phyloP scores from a whole-genome alignment of 2,888 invertebrate genomes.

The Acrobasis suavella region DNA sequence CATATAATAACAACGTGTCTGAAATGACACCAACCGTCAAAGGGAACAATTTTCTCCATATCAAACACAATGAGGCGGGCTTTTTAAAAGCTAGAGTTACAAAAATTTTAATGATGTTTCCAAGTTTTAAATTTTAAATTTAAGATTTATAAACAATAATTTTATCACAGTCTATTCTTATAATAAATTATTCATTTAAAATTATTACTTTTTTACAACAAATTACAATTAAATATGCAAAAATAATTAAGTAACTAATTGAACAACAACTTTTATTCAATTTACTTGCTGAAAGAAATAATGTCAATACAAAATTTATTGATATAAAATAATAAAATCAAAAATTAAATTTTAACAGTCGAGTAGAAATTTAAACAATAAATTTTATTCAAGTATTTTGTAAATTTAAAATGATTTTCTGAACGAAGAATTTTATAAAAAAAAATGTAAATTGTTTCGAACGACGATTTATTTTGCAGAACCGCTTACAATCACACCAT shows the following conservation, averaged over 20 bases:
- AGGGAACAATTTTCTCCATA: conserved; percentile 27
- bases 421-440: conserved; percentile 19
- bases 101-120: no score
- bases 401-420: no score
- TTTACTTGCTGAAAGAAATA: neutral
- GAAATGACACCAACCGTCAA: conserved; percentile 17
- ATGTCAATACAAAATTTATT: no score
- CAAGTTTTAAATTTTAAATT: conserved; percentile 28
- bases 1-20: no score
- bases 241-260: conserved; percentile 24
- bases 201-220: conserved; percentile 31
- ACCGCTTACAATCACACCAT: conserved; percentile 5
- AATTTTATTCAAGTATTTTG: conserved; percentile 33
- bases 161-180: conserved; percentile 25
- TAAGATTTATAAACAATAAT: conserved; percentile 24
- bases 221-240: conserved; percentile 31
- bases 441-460: conserved; percentile 28
- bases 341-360: conserved; percentile 20
- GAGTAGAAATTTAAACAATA: conserved; percentile 31
- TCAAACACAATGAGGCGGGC: conserved; percentile 27
- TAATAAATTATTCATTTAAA: conserved; percentile 12
- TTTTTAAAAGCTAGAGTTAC: conserved; percentile 22
- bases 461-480: conserved; percentile 21
- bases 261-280: neutral
- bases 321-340: no score